Conservation (phyloP, 2,797 vertebrate species). For the Eulemur mongoz region DNA sequence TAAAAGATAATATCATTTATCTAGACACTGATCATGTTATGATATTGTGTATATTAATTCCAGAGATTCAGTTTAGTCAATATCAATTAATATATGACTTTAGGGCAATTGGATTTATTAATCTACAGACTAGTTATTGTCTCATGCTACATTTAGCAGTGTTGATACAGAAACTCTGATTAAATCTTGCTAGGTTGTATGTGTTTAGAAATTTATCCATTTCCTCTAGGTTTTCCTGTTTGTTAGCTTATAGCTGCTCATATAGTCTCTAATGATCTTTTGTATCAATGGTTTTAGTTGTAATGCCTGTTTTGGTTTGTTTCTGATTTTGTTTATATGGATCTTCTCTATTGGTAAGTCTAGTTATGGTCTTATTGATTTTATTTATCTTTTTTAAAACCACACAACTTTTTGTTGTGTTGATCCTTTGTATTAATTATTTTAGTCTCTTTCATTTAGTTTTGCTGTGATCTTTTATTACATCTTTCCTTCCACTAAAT, state of each 20-base stretch:
- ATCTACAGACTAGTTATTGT: neutral
- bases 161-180: neutral
- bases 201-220: neutral
- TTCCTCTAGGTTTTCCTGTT: neutral
- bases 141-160: neutral
- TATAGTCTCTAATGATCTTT: neutral
- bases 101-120: neutral
- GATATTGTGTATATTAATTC: neutral
- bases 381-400: neutral
- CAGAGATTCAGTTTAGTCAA: neutral
- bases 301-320: neutral
- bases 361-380: neutral
- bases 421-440: neutral
- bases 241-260: neutral
- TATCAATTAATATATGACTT: neutral
- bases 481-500: neutral
- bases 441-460: neutral
- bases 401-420: neutral
- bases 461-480: neutral
- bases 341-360: neutral
- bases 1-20: neutral
- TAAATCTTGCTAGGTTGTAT: neutral
- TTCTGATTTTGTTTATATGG: neutral
- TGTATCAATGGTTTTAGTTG: neutral
- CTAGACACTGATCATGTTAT: neutral